phyloP scores from a whole-genome alignment of 2,797 vertebrate genomes.

The Cossypha polioptera region DNA sequence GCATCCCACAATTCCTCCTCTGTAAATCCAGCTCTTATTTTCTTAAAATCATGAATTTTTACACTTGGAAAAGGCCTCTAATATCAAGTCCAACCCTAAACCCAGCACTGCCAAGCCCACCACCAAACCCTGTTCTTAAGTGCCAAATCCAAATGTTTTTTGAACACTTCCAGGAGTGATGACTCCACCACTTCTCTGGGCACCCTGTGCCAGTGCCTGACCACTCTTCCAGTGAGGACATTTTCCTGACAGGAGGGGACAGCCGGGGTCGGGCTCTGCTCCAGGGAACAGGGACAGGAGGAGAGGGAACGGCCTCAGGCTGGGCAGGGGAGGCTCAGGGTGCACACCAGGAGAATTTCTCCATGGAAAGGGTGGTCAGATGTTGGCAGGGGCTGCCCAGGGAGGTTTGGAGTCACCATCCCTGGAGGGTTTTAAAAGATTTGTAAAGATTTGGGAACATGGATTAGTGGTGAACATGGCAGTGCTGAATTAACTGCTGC shows the following conservation, averaged over 20 bases:
- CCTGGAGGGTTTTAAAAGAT: neutral
- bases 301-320: neutral
- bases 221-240: neutral
- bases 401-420: accelerated
- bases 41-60: neutral
- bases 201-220: neutral
- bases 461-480: neutral
- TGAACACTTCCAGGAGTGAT: neutral
- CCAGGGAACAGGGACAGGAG: neutral
- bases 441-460: neutral
- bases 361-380: accelerated
- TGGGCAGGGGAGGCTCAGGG: neutral
- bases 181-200: neutral
- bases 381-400: neutral
- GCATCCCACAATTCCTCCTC: neutral
- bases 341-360: accelerated
- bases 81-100: neutral
- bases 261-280: accelerated
- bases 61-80: neutral
- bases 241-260: neutral
- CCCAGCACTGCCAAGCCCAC: neutral
- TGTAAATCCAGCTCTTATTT: neutral
- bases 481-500: too few species aligned
- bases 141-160: neutral
- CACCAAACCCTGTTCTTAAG: too few species aligned